Evolutionary conservation across 2,888 invertebrate species (phyloP).

Genomic region (Trichopoda pennipes): DNA sequence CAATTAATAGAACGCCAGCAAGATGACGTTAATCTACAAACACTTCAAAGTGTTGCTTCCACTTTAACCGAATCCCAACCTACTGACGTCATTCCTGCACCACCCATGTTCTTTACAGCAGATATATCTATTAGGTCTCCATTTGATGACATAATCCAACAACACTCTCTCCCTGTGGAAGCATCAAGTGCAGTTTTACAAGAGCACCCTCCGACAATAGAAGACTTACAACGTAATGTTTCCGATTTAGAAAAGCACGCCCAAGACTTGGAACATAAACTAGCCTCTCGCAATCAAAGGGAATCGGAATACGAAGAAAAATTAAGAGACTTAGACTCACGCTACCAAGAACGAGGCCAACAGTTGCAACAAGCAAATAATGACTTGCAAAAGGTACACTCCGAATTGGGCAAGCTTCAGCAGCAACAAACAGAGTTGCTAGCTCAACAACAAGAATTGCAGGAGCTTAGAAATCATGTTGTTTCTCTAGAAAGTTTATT

Average conservation of each 20-base stretch:
- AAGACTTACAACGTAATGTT: constrained; percentile 79
- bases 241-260: constrained; percentile 80
- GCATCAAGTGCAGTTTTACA: neutral
- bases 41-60: constrained; percentile 54
- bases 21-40: constrained; percentile 70
- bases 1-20: constrained; percentile 69
- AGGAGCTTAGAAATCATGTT: constrained; percentile 33
- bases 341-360: constrained; percentile 61
- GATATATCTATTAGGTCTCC: constrained; percentile 74
- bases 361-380: constrained; percentile 54
- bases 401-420: constrained; percentile 21
- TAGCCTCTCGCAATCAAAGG: constrained; percentile 75
- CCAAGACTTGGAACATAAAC: constrained; percentile 79
- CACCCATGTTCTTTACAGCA: constrained; percentile 76
- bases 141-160: constrained; percentile 78
- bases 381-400: constrained; percentile 55
- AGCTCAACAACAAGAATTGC: constrained; percentile 24
- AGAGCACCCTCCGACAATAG: constrained; percentile 80
- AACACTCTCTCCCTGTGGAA: constrained; percentile 69
- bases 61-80: constrained; percentile 35
- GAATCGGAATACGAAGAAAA: constrained; percentile 74
- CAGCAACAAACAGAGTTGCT: constrained; percentile 26
- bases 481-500: constrained; percentile 28
- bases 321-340: constrained; percentile 66
- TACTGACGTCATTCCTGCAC: constrained; percentile 72